Conservation (phyloP, 2,888 invertebrate species). For the Choreutis nemorana region DNA sequence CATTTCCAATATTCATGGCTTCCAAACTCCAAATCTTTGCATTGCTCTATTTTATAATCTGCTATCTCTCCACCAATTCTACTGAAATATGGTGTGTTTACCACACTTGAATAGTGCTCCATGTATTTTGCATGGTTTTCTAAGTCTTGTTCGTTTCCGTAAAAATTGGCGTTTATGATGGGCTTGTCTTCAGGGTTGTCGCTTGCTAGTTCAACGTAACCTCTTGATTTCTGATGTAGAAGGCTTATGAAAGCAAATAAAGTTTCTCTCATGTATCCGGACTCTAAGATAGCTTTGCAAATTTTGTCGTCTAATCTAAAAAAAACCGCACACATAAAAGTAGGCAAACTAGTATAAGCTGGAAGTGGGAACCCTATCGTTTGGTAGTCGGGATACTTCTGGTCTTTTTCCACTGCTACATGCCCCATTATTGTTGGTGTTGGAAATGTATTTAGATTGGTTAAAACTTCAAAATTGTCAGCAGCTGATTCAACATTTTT, state of each 20-base stretch:
- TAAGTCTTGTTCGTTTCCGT: conserved; percentile 13
- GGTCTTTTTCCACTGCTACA: conserved; percentile 23
- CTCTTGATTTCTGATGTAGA: conserved; percentile 24
- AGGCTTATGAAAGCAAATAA: conserved; percentile 17
- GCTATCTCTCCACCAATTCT: conserved; percentile 14
- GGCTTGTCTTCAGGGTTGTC: background rate
- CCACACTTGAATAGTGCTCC: conserved; percentile 16
- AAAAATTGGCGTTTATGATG: conserved; percentile 3
- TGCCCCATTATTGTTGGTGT: conserved; percentile 24
- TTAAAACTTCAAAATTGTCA: conserved; percentile 18
- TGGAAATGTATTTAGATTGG: conserved; percentile 22
- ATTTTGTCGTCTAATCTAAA: conserved; percentile 20
- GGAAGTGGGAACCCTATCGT: conserved; percentile 18
- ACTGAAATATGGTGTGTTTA: conserved; percentile 17
- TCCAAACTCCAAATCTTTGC: conserved; percentile 19
- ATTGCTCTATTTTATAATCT: conserved; percentile 20
- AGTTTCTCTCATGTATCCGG: conserved; percentile 13
- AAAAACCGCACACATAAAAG: conserved; percentile 19
- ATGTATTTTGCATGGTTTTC: conserved; percentile 16
- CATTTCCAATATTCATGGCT: conserved; percentile 35
- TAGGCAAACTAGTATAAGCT: conserved; percentile 15
- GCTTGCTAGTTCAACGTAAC: background rate
- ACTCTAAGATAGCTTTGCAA: conserved; percentile 18
- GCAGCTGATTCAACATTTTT: conserved; percentile 11
- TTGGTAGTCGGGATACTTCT: conserved; percentile 33